Evolutionary conservation across 2,113 vertebrate species (phyloP).

Genomic region (Sylvia atricapilla): DNA sequence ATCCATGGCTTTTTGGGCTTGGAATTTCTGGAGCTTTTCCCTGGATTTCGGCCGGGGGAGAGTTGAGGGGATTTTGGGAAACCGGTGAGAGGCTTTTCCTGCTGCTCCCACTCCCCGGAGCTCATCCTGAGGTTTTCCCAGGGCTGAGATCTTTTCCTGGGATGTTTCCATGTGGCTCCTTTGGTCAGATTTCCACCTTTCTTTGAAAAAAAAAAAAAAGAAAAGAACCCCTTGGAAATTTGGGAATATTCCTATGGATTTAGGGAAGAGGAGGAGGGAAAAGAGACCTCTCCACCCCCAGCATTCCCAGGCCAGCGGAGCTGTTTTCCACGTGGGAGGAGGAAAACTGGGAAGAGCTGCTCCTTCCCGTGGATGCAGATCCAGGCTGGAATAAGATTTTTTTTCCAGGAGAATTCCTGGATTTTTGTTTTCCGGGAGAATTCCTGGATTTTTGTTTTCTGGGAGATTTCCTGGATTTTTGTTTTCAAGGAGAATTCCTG

Average conservation of each 20-base stretch:
- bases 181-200: not conserved
- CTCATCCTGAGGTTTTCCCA: not conserved
- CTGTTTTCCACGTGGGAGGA: not conserved
- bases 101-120: not conserved
- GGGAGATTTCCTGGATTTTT: not conserved
- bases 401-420: too few species aligned
- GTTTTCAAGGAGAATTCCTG: too few species aligned
- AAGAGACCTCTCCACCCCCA: not conserved
- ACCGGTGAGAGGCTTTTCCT: not conserved
- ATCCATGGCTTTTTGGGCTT: accelerated
- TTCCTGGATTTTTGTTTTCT: not conserved
- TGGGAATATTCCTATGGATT: accelerated
- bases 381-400: not conserved
- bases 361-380: not conserved
- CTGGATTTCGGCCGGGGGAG: not conserved
- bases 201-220: too few species aligned
- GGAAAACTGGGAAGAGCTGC: not conserved
- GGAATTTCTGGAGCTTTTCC: not conserved
- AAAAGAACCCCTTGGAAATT: not conserved
- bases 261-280: not conserved
- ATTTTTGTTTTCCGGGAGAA: not conserved
- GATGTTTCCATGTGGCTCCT: not conserved
- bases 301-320: not conserved
- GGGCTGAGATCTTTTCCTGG: accelerated
- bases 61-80: not conserved